Conservation (phyloP, 2,797 vertebrate genomes). For the Pogonophryne albipinna region DNA sequence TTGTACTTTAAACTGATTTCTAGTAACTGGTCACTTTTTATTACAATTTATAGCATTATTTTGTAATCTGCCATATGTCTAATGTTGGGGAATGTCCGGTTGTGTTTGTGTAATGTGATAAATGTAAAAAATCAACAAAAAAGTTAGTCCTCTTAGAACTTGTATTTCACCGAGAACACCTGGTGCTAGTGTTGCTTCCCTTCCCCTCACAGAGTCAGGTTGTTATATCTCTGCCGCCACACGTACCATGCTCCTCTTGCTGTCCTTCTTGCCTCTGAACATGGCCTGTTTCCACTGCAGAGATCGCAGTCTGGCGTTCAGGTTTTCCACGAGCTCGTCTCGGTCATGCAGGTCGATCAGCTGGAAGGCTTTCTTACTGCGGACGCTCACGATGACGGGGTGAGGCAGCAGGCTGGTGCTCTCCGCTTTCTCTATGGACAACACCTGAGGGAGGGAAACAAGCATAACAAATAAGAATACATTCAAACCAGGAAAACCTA, state of each 20-base stretch:
- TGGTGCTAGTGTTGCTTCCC: no score
- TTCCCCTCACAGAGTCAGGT: no score
- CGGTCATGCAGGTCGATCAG: conserved; percentile 93
- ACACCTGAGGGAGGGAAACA: conserved; percentile 81
- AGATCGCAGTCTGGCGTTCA: conserved; percentile 84
- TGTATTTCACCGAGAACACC: no score
- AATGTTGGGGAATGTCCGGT: no score
- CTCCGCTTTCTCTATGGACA: conserved; percentile 95
- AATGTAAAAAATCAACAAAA: no score
- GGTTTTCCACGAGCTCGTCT: conserved; percentile 88
- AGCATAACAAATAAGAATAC: background rate
- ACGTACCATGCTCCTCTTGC: conserved; percentile 71
- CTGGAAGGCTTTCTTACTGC: conserved; percentile 95
- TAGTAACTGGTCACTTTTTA: no score
- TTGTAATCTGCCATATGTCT: no score
- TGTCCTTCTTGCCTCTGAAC: conserved; percentile 69
- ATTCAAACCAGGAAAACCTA: no score
- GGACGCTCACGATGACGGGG: conserved; percentile 93
- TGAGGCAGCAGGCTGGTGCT: conserved; percentile 91
- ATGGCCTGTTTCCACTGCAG: conserved; percentile 83
- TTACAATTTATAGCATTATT: no score
- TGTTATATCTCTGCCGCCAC: background rate
- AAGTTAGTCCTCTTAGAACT: no score
- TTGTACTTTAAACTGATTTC: no score
- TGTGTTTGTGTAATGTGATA: no score